phyloP scores from a whole-genome alignment of 2,113 vertebrate genomes.

The Corvus hawaiiensis region DNA sequence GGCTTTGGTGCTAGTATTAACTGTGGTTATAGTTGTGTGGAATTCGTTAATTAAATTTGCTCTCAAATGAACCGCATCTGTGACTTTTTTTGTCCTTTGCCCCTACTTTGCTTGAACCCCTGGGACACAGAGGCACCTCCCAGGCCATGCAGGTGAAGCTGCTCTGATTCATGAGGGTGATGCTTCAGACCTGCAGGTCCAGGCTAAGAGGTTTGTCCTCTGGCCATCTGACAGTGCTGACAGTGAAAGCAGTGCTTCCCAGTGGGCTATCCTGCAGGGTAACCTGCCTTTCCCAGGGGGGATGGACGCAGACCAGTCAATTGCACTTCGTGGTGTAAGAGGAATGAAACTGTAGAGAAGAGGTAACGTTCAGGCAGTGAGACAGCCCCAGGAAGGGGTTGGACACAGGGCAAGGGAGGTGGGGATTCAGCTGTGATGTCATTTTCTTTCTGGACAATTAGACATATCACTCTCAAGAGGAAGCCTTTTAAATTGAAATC shows the following conservation, averaged over 20 bases:
- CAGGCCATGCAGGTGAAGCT: rapidly evolving
- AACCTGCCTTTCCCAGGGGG: background rate
- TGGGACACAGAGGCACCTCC: background rate
- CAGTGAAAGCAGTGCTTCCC: background rate
- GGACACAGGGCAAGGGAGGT: background rate
- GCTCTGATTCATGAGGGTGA: rapidly evolving
- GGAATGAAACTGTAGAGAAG: background rate
- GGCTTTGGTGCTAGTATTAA: background rate
- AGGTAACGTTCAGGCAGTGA: background rate
- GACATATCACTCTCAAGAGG: background rate
- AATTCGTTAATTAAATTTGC: background rate
- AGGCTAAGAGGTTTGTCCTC: background rate
- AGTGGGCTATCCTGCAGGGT: background rate
- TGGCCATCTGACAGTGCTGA: background rate
- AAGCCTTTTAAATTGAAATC: background rate
- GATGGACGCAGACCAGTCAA: background rate
- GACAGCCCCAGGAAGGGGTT: rapidly evolving
- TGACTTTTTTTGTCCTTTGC: background rate
- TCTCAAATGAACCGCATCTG: background rate
- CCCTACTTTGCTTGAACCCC: background rate
- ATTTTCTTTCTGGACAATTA: background rate
- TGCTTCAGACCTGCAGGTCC: background rate
- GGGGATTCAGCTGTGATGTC: rapidly evolving
- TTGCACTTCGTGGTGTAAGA: background rate
- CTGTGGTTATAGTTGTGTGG: background rate